Conservation (phyloP, 2,888 invertebrate species). For the Andrena praecox region DNA sequence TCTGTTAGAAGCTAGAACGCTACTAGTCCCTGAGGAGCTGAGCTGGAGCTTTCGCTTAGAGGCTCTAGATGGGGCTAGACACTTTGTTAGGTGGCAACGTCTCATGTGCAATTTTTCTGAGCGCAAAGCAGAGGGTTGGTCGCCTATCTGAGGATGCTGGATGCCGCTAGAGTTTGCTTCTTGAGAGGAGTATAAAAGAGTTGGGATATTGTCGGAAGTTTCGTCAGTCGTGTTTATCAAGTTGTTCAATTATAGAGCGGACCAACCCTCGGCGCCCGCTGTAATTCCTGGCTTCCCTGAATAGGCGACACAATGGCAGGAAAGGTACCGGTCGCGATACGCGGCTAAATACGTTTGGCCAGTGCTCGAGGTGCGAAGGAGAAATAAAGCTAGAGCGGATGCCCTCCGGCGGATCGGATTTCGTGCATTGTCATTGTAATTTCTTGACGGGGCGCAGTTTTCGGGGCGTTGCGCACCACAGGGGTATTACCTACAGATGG, state of each 20-base stretch:
- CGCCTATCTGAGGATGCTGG: no score
- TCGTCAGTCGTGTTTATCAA: conserved; percentile 17
- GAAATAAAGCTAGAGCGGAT: conserved; percentile 73
- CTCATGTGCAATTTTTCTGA: no score
- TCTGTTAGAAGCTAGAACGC: no score
- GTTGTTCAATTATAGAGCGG: conserved; percentile 20
- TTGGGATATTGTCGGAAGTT: neutral
- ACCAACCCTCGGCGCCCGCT: conserved; percentile 44
- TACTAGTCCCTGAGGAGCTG: no score
- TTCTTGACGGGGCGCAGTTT: conserved; percentile 83
- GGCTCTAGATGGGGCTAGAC: no score
- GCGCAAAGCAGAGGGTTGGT: no score
- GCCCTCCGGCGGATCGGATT: conserved; percentile 84
- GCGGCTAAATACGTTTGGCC: conserved; percentile 47
- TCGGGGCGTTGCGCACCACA: conserved; percentile 83
- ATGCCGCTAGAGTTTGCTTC: no score
- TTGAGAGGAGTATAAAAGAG: no score
- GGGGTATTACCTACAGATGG: conserved; percentile 85
- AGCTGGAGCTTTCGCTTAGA: no score
- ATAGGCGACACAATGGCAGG: conserved; percentile 68
- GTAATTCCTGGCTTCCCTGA: conserved; percentile 51
- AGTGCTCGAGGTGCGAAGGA: conserved; percentile 59
- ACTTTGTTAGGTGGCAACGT: no score
- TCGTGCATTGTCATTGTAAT: conserved; percentile 85
- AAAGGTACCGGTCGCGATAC: conserved; percentile 75